phyloP scores from a whole-genome alignment of 2,888 invertebrate species.

The Napeogenes inachia region DNA sequence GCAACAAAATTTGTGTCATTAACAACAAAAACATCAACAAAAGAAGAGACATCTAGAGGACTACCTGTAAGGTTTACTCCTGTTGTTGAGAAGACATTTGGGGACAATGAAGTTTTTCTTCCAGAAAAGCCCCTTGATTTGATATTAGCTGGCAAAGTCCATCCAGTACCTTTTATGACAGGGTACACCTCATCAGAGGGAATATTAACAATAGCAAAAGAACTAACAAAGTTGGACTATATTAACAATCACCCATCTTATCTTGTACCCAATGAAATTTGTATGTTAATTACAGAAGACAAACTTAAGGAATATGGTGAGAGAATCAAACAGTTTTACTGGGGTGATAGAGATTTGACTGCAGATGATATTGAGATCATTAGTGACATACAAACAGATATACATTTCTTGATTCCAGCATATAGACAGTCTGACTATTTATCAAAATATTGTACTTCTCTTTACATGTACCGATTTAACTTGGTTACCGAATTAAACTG shows the following conservation, averaged over 20 bases:
- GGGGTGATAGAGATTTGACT: slow-evolving; percentile 33
- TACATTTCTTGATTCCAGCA: slow-evolving; percentile 34
- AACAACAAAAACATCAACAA: slow-evolving; percentile 36
- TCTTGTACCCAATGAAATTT: slow-evolving; percentile 37
- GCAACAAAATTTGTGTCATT: slow-evolving; percentile 34
- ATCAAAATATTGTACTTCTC: slow-evolving; percentile 18
- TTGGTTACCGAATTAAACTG: slow-evolving; percentile 38
- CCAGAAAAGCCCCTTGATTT: slow-evolving; percentile 34
- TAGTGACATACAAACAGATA: slow-evolving; percentile 32
- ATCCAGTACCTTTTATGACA: slow-evolving; percentile 38
- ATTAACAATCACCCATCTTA: slow-evolving; percentile 33
- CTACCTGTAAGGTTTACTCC: slow-evolving; percentile 42
- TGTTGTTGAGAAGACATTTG: slow-evolving; percentile 41
- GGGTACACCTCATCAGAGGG: slow-evolving; percentile 43
- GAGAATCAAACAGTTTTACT: slow-evolving; percentile 37
- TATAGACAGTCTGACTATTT: slow-evolving; percentile 35
- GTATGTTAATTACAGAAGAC: slow-evolving; percentile 23
- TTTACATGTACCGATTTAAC: slow-evolving; percentile 38
- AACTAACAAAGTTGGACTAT: slow-evolving; percentile 32
- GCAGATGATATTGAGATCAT: slow-evolving; percentile 29
- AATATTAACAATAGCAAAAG: slow-evolving; percentile 28
- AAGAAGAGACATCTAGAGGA: slow-evolving; percentile 38
- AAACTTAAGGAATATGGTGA: slow-evolving; percentile 33
- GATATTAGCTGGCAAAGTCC: slow-evolving; percentile 33
- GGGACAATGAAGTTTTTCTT: slow-evolving; percentile 38